phyloP scores from a whole-genome alignment of 2,797 vertebrate genomes.

The Chrosomus eos region DNA sequence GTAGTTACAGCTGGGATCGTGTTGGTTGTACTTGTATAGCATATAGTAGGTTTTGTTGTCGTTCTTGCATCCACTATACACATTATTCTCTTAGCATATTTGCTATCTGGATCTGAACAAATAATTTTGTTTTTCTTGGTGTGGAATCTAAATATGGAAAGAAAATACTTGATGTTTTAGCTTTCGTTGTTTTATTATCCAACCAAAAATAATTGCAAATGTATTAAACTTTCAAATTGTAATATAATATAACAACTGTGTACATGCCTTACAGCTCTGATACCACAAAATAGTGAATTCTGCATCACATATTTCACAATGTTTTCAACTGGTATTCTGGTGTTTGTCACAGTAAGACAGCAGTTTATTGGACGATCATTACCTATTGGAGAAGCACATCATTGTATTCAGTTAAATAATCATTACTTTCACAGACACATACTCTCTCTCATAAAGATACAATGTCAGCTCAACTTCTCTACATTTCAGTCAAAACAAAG shows the following conservation, averaged over 20 bases:
- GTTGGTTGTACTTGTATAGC: not conserved
- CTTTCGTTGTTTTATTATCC: not conserved
- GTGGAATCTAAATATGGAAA: not conserved
- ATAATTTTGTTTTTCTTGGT: accelerated
- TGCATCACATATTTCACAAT: not conserved
- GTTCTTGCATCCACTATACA: accelerated
- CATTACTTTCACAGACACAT: not conserved
- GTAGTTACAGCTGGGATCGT: not conserved
- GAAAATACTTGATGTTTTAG: not conserved
- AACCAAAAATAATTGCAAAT: accelerated
- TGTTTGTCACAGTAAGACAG: not conserved
- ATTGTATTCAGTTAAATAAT: not conserved
- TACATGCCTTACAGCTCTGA: conserved; percentile 44
- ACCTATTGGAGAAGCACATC: not conserved
- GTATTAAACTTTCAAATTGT: not conserved
- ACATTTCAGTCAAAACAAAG: not conserved
- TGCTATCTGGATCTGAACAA: not conserved
- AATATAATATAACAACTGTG: not conserved
- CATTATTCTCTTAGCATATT: no score
- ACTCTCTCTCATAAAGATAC: not conserved
- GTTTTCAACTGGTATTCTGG: accelerated
- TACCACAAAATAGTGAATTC: accelerated
- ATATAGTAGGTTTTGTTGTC: accelerated
- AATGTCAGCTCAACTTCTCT: not conserved
- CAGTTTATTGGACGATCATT: accelerated